phyloP scores from a whole-genome alignment of 1,140 invertebrate species.

The Ylistrum balloti region DNA sequence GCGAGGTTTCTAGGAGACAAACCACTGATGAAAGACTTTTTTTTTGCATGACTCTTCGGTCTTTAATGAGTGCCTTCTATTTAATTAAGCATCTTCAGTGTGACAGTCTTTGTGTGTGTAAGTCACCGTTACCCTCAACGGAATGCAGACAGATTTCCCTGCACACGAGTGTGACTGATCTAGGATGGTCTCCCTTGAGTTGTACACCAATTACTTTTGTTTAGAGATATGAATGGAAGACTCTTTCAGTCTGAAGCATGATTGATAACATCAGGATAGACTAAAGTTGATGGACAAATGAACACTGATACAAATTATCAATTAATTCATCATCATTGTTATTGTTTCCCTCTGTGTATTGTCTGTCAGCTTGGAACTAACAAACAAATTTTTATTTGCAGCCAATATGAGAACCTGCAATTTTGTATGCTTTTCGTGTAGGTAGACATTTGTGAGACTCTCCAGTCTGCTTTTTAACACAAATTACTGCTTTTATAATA shows the following conservation, averaged over 20 bases:
- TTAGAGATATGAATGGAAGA: slow-evolving; percentile 16
- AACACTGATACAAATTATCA: neutral
- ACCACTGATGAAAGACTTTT: slow-evolving; percentile 31
- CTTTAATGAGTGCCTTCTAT: slow-evolving; percentile 33
- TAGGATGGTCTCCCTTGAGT: neutral
- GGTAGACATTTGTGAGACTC: slow-evolving; percentile 27
- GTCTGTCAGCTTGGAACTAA: slow-evolving; percentile 38
- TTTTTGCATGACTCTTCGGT: neutral
- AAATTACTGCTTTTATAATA: slow-evolving; percentile 21
- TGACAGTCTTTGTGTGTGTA: too few relatives aligned
- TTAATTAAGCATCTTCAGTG: slow-evolving; percentile 19
- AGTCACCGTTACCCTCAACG: neutral
- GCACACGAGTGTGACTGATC: neutral
- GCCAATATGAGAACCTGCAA: slow-evolving; percentile 38
- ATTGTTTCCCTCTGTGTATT: neutral
- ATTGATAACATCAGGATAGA: neutral
- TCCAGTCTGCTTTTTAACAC: slow-evolving; percentile 16
- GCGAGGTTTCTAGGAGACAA: neutral
- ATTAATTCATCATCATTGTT: neutral
- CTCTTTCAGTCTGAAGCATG: slow-evolving; percentile 24
- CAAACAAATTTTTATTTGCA: slow-evolving; percentile 5
- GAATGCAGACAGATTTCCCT: slow-evolving; percentile 30
- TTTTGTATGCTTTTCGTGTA: slow-evolving; percentile 29
- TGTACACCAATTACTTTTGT: neutral
- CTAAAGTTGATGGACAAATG: slow-evolving; percentile 21